Base-by-base conservation (phyloP, 2,113 vertebrate genomes). In the Aegithalos caudatus region DNA sequence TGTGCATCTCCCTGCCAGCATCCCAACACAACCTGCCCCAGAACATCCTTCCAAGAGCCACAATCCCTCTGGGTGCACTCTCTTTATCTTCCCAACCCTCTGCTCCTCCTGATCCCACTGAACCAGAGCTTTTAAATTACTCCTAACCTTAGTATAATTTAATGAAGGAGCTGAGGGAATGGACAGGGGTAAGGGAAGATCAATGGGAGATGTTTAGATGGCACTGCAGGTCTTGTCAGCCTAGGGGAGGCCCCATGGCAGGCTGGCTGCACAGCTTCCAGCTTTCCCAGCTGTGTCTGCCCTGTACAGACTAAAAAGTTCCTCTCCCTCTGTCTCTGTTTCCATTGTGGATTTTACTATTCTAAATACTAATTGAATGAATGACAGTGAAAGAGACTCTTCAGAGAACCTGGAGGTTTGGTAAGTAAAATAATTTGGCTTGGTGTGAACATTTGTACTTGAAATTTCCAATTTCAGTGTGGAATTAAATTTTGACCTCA, bases 401-500 rank as follows among this genome's bases (percentile, higher is more conserved):
- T 84, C 40, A 60, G 91, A 86, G 57, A 50, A 92, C 77, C 79
- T 69, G 47, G 62, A 91, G 50, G 44, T 79, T 85, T 80, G 45
- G n/a, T 72, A 64, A 80, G 89, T 51, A 91, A 84, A 92, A 65
- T 69, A 72, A 81, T 85, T 73, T 67, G 42, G 37, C 77, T 90
- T 86, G 50, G 65, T 77, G 38, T 84, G 87, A 96, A 71, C 61
- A 86, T 48, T 91, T 81, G 54, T 38, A 83, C 66, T 81, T 94
- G 86, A 82, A 86, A 91, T 87, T 91, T 92, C 88, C 81, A 67
- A 57, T 93, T 95, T 88, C 79, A 58, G 21, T 11, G 27, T 25
- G 27, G 83, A 95, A 93, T 90, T 90, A 90, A 92, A 86, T 95
- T 85, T 94, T 95, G 82, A 96, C 90, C 82, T 92, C 88, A 90